Evolutionary conservation across 2,888 invertebrate genomes (phyloP), one percentile per base, ranked within the genome.

Genomic region (Rapana venosa): DNA sequence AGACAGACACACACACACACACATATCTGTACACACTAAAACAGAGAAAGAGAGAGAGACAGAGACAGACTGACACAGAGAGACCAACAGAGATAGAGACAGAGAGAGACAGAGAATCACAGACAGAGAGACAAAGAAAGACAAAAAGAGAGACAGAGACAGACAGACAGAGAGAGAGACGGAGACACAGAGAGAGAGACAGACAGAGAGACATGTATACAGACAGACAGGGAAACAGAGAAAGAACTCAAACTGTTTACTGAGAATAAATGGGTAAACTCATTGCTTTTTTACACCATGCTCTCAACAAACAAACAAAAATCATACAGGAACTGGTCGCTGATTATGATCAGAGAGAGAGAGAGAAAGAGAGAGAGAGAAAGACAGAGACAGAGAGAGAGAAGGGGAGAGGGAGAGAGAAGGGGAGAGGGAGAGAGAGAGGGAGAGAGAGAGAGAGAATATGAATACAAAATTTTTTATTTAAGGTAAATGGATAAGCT

Each of bases 111-210:
- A 81, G 47, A 47, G 4, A 47, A 8, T 5, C 47, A 47, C 4
- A 47, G 8, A 47, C 47, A 47, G 47, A 47, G 47, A 47, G 47
- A 26, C 70, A 11, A 4, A 70, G 70, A 70, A 2, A 70, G 17
- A 79, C 35, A 79, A 4, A 79, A 4, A 79, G 20, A 79, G 17
- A 32, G 35, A 35, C 20, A 79, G 35, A 79, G 22, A 32, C 32
- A 32, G 32, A 79, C 0, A 13, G 6, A 26, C 8, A 15, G 11
- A 83, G 35, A 81, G 35, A 81, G 22, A 81, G 15, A 81, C 20
- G 35, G 81, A 81, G 81, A 81, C 35, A 81, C 35, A 81, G 81
- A 81, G 20, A 83, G 83, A 83, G 13, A 83, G 83, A 83, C 26
- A 47, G 26, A 83, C 5, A 83, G 47, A 81, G 81, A 81, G 35